Conservation (phyloP, 2,113 vertebrate species). For the Grus americana region DNA sequence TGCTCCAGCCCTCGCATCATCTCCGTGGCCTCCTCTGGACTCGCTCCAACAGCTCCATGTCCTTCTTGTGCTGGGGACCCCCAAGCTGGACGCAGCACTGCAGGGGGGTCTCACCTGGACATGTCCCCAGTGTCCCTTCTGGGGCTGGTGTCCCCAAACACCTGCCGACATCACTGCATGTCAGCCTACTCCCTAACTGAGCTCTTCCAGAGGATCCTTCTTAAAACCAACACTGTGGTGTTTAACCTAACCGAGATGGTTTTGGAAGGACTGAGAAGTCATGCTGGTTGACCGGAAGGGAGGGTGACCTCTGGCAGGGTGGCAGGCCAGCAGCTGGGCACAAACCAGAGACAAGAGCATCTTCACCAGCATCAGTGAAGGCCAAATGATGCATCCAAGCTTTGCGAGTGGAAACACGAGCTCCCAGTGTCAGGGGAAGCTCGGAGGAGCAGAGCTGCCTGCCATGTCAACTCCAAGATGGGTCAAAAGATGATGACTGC, state of each 20-base stretch:
- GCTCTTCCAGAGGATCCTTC: background rate
- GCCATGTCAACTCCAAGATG: background rate
- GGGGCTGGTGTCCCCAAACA: background rate
- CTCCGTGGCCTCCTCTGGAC: fast-evolving
- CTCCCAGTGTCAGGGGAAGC: background rate
- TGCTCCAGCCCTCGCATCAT: background rate
- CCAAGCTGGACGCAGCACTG: background rate
- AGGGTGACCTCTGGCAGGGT: background rate
- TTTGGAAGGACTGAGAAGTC: fast-evolving
- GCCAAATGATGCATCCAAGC: fast-evolving
- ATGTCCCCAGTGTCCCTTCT: too few species aligned
- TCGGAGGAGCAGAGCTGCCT: background rate
- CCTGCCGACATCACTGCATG: background rate
- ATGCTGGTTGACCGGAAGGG: background rate
- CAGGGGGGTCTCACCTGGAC: background rate
- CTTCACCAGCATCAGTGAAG: fast-evolving
- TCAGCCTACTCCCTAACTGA: background rate
- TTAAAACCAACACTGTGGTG: fast-evolving
- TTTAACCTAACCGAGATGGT: background rate
- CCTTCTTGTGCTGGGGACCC: background rate
- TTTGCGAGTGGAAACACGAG: background rate
- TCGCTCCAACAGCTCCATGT: background rate
- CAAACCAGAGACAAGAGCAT: background rate
- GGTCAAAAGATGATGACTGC: background rate
- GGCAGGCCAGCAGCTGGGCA: background rate